Conservation (phyloP, 2,797 vertebrate species). For the Sebastes taczanowskii region DNA sequence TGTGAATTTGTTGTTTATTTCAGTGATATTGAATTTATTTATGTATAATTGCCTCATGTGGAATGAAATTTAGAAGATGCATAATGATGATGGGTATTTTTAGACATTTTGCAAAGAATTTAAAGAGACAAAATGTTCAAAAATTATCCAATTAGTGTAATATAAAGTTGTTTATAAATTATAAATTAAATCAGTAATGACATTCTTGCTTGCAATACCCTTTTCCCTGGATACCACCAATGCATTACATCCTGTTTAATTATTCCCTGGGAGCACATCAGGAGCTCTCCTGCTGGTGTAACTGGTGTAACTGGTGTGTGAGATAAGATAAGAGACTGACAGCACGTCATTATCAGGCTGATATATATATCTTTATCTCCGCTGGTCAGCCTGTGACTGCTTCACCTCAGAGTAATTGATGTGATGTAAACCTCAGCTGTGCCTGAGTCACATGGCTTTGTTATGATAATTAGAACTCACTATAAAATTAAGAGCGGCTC, state of each 20-base stretch:
- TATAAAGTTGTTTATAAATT: neutral
- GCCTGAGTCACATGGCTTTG: conserved; percentile 59
- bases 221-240: neutral
- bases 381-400: conserved; percentile 55
- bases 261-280: conserved; percentile 38
- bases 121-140: neutral
- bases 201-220: neutral
- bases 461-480: conserved; percentile 61
- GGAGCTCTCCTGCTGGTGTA: neutral
- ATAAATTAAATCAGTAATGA: neutral
- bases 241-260: conserved; percentile 21
- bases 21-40: neutral
- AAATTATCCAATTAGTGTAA: neutral
- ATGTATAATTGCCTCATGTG: neutral
- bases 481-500: conserved; percentile 62
- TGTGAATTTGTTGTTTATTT: neutral
- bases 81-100: neutral
- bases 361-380: conserved; percentile 61
- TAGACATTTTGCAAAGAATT: neutral
- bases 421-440: conserved; percentile 53
- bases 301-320: conserved; percentile 34
- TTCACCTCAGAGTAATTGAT: conserved; percentile 68
- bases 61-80: neutral
- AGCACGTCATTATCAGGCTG: conserved; percentile 29
- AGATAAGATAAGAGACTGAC: conserved; percentile 63